Conservation (phyloP, 2,888 invertebrate genomes). For the Polymixis flavicincta region DNA sequence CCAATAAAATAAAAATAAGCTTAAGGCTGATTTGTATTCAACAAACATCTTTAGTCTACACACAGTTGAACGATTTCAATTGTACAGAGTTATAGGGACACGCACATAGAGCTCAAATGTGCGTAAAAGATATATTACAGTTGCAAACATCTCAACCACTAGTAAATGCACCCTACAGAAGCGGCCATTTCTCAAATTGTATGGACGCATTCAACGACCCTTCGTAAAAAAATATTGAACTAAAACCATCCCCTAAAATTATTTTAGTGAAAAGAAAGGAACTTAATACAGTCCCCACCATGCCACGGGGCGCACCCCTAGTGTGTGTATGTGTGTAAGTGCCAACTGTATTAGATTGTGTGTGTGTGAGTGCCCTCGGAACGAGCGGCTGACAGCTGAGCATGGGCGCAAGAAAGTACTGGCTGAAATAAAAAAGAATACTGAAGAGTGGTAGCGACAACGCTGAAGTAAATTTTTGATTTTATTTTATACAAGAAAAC, state of each 20-base stretch:
- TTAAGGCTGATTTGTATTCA: slow-evolving; percentile 36
- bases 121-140: slow-evolving; percentile 69
- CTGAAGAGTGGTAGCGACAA: too few species aligned
- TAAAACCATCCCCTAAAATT: slow-evolving; percentile 90
- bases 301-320: slow-evolving; percentile 87
- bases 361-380: slow-evolving; percentile 85
- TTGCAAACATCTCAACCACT: slow-evolving; percentile 80
- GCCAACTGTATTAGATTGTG: slow-evolving; percentile 63
- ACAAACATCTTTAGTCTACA: slow-evolving; percentile 28
- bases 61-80: slow-evolving; percentile 47
- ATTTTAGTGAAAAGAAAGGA: slow-evolving; percentile 91
- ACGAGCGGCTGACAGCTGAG: slow-evolving; percentile 83
- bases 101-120: slow-evolving; percentile 42
- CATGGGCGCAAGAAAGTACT: slow-evolving; percentile 74
- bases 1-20: slow-evolving; percentile 30
- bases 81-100: slow-evolving; percentile 32
- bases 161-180: slow-evolving; percentile 73
- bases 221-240: slow-evolving; percentile 88
- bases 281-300: slow-evolving; percentile 90
- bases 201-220: slow-evolving; percentile 85
- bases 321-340: slow-evolving; percentile 70
- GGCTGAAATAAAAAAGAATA: background rate
- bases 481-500: background rate
- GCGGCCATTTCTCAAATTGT: slow-evolving; percentile 88
- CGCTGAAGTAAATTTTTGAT: background rate